Evolutionary conservation across 2,888 invertebrate genomes (phyloP), one percentile per base, ranked within the genome.

Genomic region (Sminthurides aquaticus): DNA sequence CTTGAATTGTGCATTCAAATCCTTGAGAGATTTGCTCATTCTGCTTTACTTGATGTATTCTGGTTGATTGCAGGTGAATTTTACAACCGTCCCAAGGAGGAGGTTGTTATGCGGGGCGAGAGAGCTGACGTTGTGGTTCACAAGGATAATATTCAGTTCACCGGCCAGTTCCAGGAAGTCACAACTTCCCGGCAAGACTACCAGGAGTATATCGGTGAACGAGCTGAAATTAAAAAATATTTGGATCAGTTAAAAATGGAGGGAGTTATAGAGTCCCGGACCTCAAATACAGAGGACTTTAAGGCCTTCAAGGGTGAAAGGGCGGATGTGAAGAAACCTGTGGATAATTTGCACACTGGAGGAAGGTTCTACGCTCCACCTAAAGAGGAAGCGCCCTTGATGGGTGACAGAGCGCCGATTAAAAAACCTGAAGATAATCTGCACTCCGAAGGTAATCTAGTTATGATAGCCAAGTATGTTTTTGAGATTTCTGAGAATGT

Each of bases 401-500:
- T 78, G 56, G 69, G 69, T 22, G 82, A 82, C 57, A 74, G 79
- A 55, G 78, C 76, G 2, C 76, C 75, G 29, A 52, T 82, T n/a
- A 81, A 79, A 70, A 85, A 81, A 57, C 84, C 82, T 1, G 75
- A 79, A 29, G 85, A 85, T 69, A 85, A 85, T 75, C 76, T 83
- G 0, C 79, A 78, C 65, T 81, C 82, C 0, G 84, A 83, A 75
- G 82, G 83, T 25, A 80, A 82, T n/a, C n/a, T n/a, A n/a, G n/a
- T 1, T 80, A 26, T 27, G 8, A 34, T 34, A 34, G 43, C 43
- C 43, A 15, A 34, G 43, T 5, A 34, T 34, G 15, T 15, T 15
- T 34, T 15, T 34, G 43, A 11, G 15, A 34, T 11, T 34, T 15
- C 15, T 34, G 8, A 34, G 8, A 34, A 34, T 5, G 43, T 34